Base-by-base conservation (phyloP, 1,140 invertebrate genomes). In the Dinoponera quadriceps region DNA sequence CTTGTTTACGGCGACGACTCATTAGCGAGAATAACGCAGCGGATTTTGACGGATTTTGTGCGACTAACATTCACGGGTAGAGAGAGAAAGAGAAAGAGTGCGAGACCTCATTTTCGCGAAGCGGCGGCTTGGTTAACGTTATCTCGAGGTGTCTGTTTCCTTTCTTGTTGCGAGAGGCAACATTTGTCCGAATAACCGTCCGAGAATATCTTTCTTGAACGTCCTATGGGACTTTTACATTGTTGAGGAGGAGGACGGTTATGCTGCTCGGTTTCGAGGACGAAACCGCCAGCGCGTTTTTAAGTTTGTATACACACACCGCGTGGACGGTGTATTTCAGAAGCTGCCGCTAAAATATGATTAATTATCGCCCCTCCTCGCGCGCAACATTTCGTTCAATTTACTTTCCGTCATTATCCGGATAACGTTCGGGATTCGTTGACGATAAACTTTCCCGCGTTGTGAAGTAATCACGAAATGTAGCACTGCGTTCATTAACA, bases 131-230 rank as follows among this genome's bases (percentile, higher is more conserved):
- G 51, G 51, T 80, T 80, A 80, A 80, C 65, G 65, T 80, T 80
- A 80, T 80, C 51, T 80, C 75, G 33, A 71, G 44, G 33, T 80
- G 65, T 89, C 74, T 87, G 69, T 60, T 49, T 69, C 48, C 82
- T 89, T 89, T 86, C 85, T 87, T 89, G 84, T 88, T 88, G 66
- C 33, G 44, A 48, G 44, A 48, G 65, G 33, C 44, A 71, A 14
- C 66, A 71, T 80, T 80, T 57, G 75, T 71, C 75, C 65, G 25
- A 80, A 80, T 69, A 80, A 80, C 51, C 65, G 65, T 80, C 65
- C 25, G 65, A 57, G 33, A 80, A 69, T 78, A 57, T 80, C 51
- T 80, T 80, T 22, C 65, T 29, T 69, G 63, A 69, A 59, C 71
- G 65, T 48, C 65, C 51, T 57, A 71, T 29, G 65, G 65, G 51